These are phyloP conservation scores for Sabatieria punctata DNA, from an alignment of 2,888 invertebrate genomes.

Conservation along the genomic window DNA sequence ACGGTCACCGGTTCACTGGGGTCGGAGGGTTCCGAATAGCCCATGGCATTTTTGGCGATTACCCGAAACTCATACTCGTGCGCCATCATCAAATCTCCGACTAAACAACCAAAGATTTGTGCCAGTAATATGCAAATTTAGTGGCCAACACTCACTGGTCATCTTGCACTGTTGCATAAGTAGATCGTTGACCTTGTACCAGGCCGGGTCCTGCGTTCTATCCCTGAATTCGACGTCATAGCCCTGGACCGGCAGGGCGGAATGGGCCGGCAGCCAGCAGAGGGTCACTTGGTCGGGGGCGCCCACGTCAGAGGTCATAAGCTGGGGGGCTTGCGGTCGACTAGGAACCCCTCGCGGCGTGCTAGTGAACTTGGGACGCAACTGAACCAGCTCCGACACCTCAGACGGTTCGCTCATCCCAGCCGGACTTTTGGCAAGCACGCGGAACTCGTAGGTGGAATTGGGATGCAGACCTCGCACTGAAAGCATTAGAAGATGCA, in stretches of 20 bases:
- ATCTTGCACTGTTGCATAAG: constrained; percentile 28
- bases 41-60: constrained; percentile 26
- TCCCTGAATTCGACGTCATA: constrained; percentile 31
- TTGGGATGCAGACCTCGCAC: constrained; percentile 25
- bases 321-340: constrained; percentile 24
- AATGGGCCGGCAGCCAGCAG: constrained; percentile 29
- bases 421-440: constrained; percentile 18
- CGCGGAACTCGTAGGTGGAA: constrained; percentile 29
- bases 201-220: constrained; percentile 22
- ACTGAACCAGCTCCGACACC: constrained; percentile 19
- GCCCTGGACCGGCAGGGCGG: constrained; percentile 27
- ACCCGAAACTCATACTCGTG: constrained; percentile 29
- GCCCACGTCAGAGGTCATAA: constrained; percentile 14
- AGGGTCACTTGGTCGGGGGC: constrained; percentile 14
- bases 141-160: constrained; percentile 14
- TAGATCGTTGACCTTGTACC: constrained; percentile 29
- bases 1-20: constrained; percentile 23
- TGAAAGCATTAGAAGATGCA: constrained; percentile 10
- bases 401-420: constrained; percentile 19
- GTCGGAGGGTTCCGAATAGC: constrained; percentile 25
- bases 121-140: not conserved
- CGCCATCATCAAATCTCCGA: constrained; percentile 24
- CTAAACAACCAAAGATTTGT: constrained; percentile 16
- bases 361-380: constrained; percentile 16
- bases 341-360: constrained; percentile 15